Evolutionary conservation across 2,113 vertebrate genomes (phyloP), one percentile per base, ranked within the genome.

Genomic region (Proteles cristata): DNA sequence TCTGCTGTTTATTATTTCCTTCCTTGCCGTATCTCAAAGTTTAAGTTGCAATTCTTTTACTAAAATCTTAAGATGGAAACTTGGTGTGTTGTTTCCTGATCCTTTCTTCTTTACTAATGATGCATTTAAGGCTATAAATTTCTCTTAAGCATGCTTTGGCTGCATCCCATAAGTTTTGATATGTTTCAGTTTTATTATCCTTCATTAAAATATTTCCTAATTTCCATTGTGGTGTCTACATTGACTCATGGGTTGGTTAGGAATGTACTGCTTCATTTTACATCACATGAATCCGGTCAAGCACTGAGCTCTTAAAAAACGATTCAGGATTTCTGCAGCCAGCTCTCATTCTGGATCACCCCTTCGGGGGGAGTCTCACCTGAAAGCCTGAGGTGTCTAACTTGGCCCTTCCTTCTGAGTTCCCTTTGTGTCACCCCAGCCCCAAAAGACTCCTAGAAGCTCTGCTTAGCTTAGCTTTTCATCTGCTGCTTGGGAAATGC

Each of bases 191-290:
- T 95, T 86, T 94, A 94, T 87, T 79, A 89, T 35, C 68, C 90
- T 96, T 83, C 65, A 90, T 85, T 92, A 86, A 95, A 73, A 45
- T 53, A 82, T 88, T 94, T 87, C 25, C 80, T 89, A 65, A 93
- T 83, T 65, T 90, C 74, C 86, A 85, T 16, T 39, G 31, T 88
- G 76, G 73, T 69, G 85, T 77, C n/a, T 48, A 21, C 21, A 66
- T 77, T 65, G 97, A 77, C 53, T 81, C 3, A 5, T 8, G 21
- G n/a, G 21, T 66, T 94, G 55, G 87, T 95, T 88, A 89, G 90
- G 79, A 90, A 74, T 55, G 17, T 21, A n/a, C 77, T 31, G 55
- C 48, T 88, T 69, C 58, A 43, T 61, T 86, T 89, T 39, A 61
- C 31, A 83, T 86, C 39, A 87, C 23, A 50, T 50, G 14, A 50